Evolutionary conservation across 2,113 vertebrate species (phyloP).

Genomic region (Rhinolophus sinicus): DNA sequence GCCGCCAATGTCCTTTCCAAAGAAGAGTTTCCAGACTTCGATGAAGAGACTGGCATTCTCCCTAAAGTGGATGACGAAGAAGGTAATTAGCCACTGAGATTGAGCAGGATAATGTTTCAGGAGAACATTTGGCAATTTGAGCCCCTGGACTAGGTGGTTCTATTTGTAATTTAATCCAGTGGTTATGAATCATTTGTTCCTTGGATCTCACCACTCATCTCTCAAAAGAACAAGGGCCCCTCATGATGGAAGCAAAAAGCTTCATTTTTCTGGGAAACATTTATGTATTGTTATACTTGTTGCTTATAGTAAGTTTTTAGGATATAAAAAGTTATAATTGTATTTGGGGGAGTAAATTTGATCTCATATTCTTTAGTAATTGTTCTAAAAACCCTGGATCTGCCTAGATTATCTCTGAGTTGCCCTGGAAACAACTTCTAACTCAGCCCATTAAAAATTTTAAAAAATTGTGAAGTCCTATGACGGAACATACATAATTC

Average conservation of each 20-base stretch:
- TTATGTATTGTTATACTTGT: neutral
- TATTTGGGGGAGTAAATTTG: neutral
- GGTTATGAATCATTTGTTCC: neutral
- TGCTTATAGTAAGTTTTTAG: neutral
- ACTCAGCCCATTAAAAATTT: neutral
- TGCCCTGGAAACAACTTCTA: neutral
- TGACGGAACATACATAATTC: neutral
- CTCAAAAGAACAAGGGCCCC: neutral
- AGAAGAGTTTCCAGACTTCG: constrained; percentile 99
- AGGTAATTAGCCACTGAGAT: constrained; percentile 84
- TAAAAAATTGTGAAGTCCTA: neutral
- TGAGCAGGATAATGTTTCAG: neutral
- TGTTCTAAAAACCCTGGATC: neutral
- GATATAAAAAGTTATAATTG: neutral
- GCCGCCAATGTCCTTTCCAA: constrained; percentile 98
- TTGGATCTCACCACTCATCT: neutral
- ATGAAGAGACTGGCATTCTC: constrained; percentile 98
- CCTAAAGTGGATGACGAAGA: constrained; percentile 99
- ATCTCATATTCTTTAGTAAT: neutral
- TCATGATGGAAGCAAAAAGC: neutral
- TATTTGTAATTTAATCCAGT: neutral
- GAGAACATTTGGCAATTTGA: neutral
- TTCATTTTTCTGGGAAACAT: neutral
- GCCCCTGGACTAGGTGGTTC: neutral
- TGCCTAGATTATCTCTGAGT: neutral